Percentiles rank a stretch among this genome's conserved stretches.
These are phyloP conservation scores for Haliaeetus leucogaster DNA, from an alignment of 2,113 vertebrate species.

Conservation along the genomic window DNA sequence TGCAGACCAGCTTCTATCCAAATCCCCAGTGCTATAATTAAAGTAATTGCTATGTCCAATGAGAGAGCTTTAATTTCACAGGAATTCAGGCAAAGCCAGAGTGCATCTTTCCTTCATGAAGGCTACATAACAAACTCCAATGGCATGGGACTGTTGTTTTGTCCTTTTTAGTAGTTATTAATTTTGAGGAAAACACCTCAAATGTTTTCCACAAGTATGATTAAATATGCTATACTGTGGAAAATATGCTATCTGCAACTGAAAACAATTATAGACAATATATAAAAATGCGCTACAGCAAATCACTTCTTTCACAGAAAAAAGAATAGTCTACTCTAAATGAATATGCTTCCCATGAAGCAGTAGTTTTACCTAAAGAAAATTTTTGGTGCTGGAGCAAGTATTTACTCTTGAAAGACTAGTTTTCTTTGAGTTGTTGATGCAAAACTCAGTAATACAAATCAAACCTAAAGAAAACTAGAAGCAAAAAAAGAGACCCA, in stretches of 20 bases:
- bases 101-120: slow-evolving; percentile 59
- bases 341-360: not conserved
- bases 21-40: slow-evolving; percentile 73
- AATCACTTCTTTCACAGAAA: not conserved
- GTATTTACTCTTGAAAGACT: not conserved
- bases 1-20: not conserved
- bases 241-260: not conserved
- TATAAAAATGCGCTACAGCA: not conserved
- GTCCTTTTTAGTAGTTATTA: not conserved
- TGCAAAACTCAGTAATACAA: not conserved
- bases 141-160: not conserved
- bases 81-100: slow-evolving; percentile 70
- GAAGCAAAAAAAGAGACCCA: not conserved
- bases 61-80: slow-evolving; percentile 77
- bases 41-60: slow-evolving; percentile 73
- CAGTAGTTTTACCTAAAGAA: not conserved
- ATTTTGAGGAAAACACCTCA: not conserved
- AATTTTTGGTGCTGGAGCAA: not conserved
- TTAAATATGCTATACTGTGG: not conserved
- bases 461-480: not conserved
- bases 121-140: not conserved
- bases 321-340: not conserved
- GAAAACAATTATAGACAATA: not conserved
- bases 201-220: not conserved
- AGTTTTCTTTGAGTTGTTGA: not conserved